Base-by-base conservation (phyloP, 2,113 vertebrate genomes). In the Antidorcas marsupialis region DNA sequence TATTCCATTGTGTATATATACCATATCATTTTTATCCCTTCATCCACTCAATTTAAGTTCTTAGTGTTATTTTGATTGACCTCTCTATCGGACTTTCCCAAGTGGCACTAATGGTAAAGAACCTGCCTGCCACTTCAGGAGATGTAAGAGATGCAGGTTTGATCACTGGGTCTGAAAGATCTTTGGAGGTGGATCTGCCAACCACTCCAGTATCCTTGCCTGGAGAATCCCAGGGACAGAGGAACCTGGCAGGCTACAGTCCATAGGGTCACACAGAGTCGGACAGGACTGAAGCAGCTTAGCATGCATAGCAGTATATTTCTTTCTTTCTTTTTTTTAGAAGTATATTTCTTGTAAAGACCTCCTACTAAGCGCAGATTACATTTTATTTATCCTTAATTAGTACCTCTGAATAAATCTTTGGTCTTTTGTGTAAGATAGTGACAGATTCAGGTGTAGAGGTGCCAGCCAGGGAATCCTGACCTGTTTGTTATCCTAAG, bases 371-470 rank as follows among this genome's bases (percentile, higher is more conserved):
- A 74, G 8, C 50, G 30, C 79, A 95, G 83, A 83, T 67, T 91
- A 88, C 71, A 4, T 97, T 96, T 95, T 88, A 71, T 91, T 94
- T 87, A 78, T 52, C 79, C 71, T 59, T 50, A n/a, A 43, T 79
- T 95, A 91, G 53, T 60, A 74, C 33, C 60, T 53, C 14, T 60
- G 10, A 43, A 7, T 71, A 62, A 85, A 76, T 94, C 85, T 96
- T 82, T 43, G 23, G 21, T 74, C 50, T 94, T 93, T 92, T 36
- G 10, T 95, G 15, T 85, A 76, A 93, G 59, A n/a, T 88, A 88
- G 55, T 85, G 36, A 83, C 30, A 36, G 55, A 87, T 84, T 25
- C 47, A 71, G 13, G 27, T 81, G 7, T 84, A 87, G 87, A 81
- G 50, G 28, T 62, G 16, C 53, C 28, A 23, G 36, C 57, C 62